These are phyloP conservation scores for Pipistrellus nathusii DNA, from an alignment of 2,797 vertebrate species.

Conservation along the genomic window DNA sequence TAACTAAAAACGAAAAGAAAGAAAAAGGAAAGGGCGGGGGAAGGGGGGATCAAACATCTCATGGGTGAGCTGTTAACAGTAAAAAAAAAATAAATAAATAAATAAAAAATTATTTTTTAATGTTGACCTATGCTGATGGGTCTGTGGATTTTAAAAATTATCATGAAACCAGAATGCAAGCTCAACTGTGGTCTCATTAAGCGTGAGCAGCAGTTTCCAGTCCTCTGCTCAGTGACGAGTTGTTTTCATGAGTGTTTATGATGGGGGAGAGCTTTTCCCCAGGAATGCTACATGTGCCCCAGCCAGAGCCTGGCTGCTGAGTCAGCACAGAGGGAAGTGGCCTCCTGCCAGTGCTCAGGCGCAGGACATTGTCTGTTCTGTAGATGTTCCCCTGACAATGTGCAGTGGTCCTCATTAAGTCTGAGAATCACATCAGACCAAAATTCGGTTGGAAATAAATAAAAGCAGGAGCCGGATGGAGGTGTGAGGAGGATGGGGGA, in stretches of 20 bases:
- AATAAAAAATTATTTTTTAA: not conserved
- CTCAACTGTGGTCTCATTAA: slow-evolving; percentile 45
- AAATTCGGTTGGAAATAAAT: slow-evolving; percentile 63
- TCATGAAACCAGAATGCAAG: not conserved
- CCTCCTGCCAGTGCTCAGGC: slow-evolving; percentile 42
- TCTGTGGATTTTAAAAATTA: slow-evolving; percentile 19
- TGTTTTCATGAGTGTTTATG: not conserved
- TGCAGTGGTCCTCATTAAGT: slow-evolving; percentile 38
- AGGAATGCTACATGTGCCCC: slow-evolving; percentile 56
- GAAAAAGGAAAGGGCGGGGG: not conserved
- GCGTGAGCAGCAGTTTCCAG: not conserved
- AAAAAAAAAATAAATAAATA: not conserved
- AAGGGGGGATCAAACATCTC: not conserved
- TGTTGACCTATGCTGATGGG: slow-evolving; percentile 54
- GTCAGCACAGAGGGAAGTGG: slow-evolving; percentile 73
- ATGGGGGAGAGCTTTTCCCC: slow-evolving; percentile 50
- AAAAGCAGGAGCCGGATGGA: slow-evolving; percentile 67
- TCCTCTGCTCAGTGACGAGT: slow-evolving; percentile 6
- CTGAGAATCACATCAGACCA: slow-evolving; percentile 14
- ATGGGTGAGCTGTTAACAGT: slow-evolving; percentile 53
- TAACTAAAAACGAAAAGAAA: slow-evolving; percentile 42
- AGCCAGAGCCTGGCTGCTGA: slow-evolving; percentile 67
- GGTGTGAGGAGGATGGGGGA: slow-evolving; percentile 47
- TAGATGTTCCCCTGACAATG: slow-evolving; percentile 47
- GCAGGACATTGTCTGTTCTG: slow-evolving; percentile 67